Evolutionary conservation across 2,113 vertebrate genomes (phyloP), one percentile per base, ranked within the genome.

Genomic region (Chrysemys picta): DNA sequence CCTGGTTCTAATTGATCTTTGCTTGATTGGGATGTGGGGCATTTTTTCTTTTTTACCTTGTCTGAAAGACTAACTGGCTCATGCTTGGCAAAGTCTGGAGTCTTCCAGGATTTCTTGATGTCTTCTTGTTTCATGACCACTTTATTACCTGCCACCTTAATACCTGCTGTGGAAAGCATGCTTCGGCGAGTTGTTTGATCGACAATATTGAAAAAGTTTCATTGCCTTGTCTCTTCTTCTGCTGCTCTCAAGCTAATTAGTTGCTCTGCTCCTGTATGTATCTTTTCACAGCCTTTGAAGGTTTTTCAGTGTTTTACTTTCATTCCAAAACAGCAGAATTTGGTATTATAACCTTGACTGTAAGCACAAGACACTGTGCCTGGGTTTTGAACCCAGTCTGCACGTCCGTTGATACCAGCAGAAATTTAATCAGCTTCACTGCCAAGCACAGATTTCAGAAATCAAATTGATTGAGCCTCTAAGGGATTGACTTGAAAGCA

Each of bases 391-490:
- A 96, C 84, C 88, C 52, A 21, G 7, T 8, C 2, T 79, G 78
- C 6, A 2, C 42, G 90, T 88, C 54, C 54, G 84, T 93, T 82
- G 82, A 90, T 57, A 82, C 35, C 54, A 86, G 88, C 35, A 91
- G 84, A 94, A 50, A 93, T 96, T 95, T 97, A 96, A 95, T 97
- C 84, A 94, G 86, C 86, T 89, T 93, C 84, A 50, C 82, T 85
- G 94, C 62, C 96, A 96, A 91, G 80, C 22, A 85, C 25, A 85
- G 59, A 88, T 91, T 95, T 97, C 94, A 96, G 56, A 94, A 93
- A 97, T 93, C 92, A 89, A 95, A 96, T 76, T 94, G 95, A 96
- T 94, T 96, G 89, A 96, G 89, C 57, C 96, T 89, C 92, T 72
- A 72, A 96, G 92, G 95, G 86, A 92, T 82, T 91, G 76, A 94